phyloP scores from a whole-genome alignment of 1,140 invertebrate genomes.

The Gonatopus flavifemur region DNA sequence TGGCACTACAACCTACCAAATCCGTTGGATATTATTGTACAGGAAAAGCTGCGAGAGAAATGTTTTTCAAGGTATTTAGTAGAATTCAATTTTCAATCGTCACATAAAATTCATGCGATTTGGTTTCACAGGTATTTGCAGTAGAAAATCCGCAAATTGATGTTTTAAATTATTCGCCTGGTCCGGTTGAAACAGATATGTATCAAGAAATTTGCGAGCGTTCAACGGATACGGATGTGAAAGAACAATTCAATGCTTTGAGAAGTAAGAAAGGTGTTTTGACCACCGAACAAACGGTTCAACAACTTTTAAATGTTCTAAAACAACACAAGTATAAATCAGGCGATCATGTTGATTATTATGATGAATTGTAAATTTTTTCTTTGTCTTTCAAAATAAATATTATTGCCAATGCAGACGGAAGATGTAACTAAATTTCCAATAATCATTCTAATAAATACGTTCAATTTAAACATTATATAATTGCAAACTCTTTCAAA shows the following conservation, averaged over 20 bases:
- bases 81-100: not conserved
- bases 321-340: constrained; percentile 73
- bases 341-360: constrained; percentile 87
- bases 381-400: too few species aligned
- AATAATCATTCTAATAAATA: too few species aligned
- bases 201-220: constrained; percentile 66
- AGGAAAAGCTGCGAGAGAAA: constrained; percentile 89
- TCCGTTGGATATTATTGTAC: constrained; percentile 80
- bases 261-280: constrained; percentile 66
- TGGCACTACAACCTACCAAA: constrained; percentile 74
- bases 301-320: constrained; percentile 73
- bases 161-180: constrained; percentile 91
- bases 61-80: constrained; percentile 76
- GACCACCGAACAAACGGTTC: constrained; percentile 74
- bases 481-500: too few species aligned
- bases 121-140: constrained; percentile 64
- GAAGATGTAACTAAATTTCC: too few species aligned
- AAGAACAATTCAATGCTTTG: constrained; percentile 65
- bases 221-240: constrained; percentile 63
- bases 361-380: constrained; percentile 62
- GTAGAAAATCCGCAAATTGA: constrained; percentile 74
- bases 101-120: not conserved
- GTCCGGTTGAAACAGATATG: constrained; percentile 92
- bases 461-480: too few species aligned
- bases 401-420: too few species aligned